Evolutionary conservation across 2,797 vertebrate genomes (phyloP), one percentile per base, ranked within the genome.

Genomic region (Liparis tanakae): DNA sequence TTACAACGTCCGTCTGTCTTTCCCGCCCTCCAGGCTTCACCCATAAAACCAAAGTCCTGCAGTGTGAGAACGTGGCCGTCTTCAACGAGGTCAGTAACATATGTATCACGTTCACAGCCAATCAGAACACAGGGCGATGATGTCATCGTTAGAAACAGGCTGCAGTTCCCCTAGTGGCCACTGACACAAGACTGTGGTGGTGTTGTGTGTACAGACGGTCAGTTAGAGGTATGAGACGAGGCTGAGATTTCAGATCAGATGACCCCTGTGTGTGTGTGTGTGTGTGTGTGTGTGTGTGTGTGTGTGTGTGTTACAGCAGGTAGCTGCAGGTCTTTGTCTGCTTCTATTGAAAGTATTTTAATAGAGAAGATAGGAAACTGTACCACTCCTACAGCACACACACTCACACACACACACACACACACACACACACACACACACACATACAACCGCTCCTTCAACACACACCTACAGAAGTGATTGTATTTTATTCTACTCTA

Each of bases 31-130:
- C 80, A 92, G 98, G 94, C 75, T 98, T 96, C 85, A 96, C 91
- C n/a, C 96, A 98, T 88, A 98, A 96, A 91, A 97, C 95, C 25
- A 94, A 89, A 88, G 95, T 92, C 76, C 83, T 96, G 78, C 93
- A 91, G 68, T 94, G 95, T 81, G 94, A 95, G 71, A 86, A 89
- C 15, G 78, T 97, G 67, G 96, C 95, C 4, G 63, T 95, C 59
- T 94, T 98, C 15, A 93, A 95, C 14, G 96, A 98, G 96, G 97
- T 99, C 85, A 94, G 84, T 87, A 10, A 46, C 51, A 41, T 10
- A 43, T 15, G 15, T 15, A 39, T 8, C 37, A 25, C 1, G 2
- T 10, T 37, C 36, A 46, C 15, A 48, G 20, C 67, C 66, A 51
- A 51, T 51, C 48, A 22, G 48, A 51, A 5, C 48, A 33, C 46